These are phyloP conservation scores for Eilema griseolum DNA, from an alignment of 2,888 invertebrate genomes.

Conservation along the genomic window DNA sequence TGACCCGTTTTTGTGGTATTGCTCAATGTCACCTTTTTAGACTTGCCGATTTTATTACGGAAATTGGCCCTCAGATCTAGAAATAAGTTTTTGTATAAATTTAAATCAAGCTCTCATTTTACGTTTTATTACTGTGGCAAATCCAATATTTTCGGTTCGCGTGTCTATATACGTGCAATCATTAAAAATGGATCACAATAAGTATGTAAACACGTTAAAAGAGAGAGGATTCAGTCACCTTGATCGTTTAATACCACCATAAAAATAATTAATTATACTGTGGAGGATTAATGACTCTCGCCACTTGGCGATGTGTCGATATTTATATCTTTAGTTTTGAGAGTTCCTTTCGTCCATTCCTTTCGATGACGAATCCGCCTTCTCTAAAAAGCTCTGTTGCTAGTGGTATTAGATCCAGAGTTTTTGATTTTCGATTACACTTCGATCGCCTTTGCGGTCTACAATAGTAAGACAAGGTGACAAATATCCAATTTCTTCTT, in stretches of 20 bases:
- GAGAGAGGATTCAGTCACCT: conserved; percentile 52
- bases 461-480: not conserved
- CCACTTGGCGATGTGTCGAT: conserved; percentile 12
- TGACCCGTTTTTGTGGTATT: too few relatives aligned
- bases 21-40: too few relatives aligned
- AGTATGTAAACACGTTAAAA: conserved; percentile 38
- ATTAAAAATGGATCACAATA: conserved; percentile 29
- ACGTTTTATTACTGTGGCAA: not conserved
- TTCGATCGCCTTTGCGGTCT: not conserved
- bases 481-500: not conserved
- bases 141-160: conserved; percentile 40
- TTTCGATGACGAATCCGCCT: not conserved
- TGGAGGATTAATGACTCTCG: conserved; percentile 31
- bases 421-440: not conserved
- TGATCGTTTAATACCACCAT: conserved; percentile 45
- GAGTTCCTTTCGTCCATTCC: not conserved
- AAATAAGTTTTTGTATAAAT: too few relatives aligned
- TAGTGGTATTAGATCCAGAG: not conserved
- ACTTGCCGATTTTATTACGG: too few relatives aligned
- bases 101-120: too few relatives aligned
- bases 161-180: conserved; percentile 24
- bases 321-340: not conserved
- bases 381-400: too few relatives aligned
- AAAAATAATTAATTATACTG: conserved; percentile 36
- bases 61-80: too few relatives aligned